phyloP scores from a whole-genome alignment of 2,797 vertebrate genomes.

The Lerista edwardsae region DNA sequence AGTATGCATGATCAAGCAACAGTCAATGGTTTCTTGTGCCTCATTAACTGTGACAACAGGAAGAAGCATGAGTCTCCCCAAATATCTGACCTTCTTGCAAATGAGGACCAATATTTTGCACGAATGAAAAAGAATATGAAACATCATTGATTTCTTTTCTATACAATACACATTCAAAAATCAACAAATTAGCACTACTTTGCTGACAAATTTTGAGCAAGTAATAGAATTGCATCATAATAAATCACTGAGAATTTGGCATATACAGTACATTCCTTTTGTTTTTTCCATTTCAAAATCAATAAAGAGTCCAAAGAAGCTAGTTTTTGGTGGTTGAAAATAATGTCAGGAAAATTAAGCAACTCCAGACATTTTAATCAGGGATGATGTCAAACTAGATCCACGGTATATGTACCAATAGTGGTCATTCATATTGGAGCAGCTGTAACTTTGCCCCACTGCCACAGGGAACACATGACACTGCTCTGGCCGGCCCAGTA shows the following conservation, averaged over 20 bases:
- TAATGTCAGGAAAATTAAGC: rapidly evolving
- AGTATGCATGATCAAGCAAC: slow-evolving; percentile 84
- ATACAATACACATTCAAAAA: slow-evolving; percentile 12
- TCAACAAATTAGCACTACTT: slow-evolving; percentile 49
- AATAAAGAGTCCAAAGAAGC: not conserved
- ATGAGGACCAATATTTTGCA: slow-evolving; percentile 68
- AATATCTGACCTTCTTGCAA: slow-evolving; percentile 82
- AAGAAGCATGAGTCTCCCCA: slow-evolving; percentile 84
- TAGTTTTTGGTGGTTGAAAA: not conserved
- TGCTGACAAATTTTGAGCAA: slow-evolving; percentile 51
- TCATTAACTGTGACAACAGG: slow-evolving; percentile 85
- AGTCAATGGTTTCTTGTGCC: slow-evolving; percentile 83
- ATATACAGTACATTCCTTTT: not conserved
- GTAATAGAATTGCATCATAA: slow-evolving; percentile 22
- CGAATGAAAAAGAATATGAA: slow-evolving; percentile 60
- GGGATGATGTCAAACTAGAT: no score
- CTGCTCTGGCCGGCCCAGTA: no score
- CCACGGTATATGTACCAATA: no score
- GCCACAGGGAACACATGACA: no score
- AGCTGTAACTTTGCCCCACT: no score
- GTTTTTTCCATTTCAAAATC: not conserved
- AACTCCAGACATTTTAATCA: not conserved
- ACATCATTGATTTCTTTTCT: slow-evolving; percentile 62
- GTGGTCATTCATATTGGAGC: no score
- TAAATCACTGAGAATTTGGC: not conserved